Base-by-base conservation (phyloP, 2,113 vertebrate genomes). In the Climacteris rufus region DNA sequence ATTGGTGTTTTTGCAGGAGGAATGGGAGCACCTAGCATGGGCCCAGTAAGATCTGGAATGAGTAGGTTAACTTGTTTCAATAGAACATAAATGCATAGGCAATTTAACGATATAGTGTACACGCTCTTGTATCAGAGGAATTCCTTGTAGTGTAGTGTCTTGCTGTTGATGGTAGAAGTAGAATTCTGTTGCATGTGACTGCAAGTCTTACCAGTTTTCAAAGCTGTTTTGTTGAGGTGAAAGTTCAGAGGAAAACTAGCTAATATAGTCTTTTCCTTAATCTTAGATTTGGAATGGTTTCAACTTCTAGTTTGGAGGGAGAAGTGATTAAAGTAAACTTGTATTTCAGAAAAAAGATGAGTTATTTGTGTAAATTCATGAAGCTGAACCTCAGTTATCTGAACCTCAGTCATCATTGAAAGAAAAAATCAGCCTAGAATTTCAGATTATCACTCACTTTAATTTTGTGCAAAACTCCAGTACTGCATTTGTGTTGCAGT, bases 1-100 rank as follows among this genome's bases (percentile, higher is more conserved):
- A 97, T 98, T 97, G 99, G 98, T 98, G 98, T 98, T 96, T 99
- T 98, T 98, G 98, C 98, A 97, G 99, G 99, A 98, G 98, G 98
- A 98, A 99, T 99, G 99, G 98, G 98, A 97, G 98, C 98, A 76
- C 98, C 99, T 98, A 98, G 98, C 98, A 99, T 99, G 98, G 99
- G 99, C 78, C 98, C 98, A 95, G 95, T 99, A 98, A 98, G 98
- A 96, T 97, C 98, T 98, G 99, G 98, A 98, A 98, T 99, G 98
- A 99, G 99, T 99, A 99, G 96, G 98, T 98, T 96, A 93, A 97
- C 93, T 97, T 57, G 83, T 95, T 98, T 98, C 95, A 95, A 71
- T 93, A 94, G 97, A 96, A 94, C 93, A 37, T 97, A 97, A 96
- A 97, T 94, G 37, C 45, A 7, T 64, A 57, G 91, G 95, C 95